These are phyloP conservation scores for Orthosia gothica DNA, from an alignment of 2,888 invertebrate genomes.

Conservation along the genomic window DNA sequence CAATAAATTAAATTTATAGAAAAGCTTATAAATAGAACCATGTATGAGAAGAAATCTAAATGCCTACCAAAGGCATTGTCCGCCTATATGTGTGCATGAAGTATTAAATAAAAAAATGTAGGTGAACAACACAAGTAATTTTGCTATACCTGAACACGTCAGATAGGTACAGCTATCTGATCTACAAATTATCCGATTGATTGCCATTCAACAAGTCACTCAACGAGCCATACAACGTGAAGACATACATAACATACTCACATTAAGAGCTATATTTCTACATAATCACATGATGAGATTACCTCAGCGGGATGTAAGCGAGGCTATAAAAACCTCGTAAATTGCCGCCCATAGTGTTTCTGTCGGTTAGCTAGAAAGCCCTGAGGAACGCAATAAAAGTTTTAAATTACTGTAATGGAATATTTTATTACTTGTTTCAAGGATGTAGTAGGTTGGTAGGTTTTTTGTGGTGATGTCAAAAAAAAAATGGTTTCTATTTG, in stretches of 20 bases:
- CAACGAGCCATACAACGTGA: conserved; percentile 16
- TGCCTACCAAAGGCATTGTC: too few relatives aligned
- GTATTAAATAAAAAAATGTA: too few relatives aligned
- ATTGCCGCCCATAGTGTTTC: conserved; percentile 53
- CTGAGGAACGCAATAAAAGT: conserved; percentile 44
- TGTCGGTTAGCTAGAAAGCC: conserved; percentile 46
- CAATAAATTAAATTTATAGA: too few relatives aligned
- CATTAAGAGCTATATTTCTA: conserved; percentile 42
- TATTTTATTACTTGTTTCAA: conserved; percentile 51
- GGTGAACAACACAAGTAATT: too few relatives aligned
- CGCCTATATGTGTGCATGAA: too few relatives aligned
- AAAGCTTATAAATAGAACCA: too few relatives aligned
- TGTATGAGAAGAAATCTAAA: too few relatives aligned
- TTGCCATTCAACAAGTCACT: conserved; percentile 26
- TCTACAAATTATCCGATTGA: conserved; percentile 18
- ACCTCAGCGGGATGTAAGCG: conserved; percentile 53
- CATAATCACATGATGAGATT: conserved; percentile 56
- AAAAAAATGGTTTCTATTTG: not conserved
- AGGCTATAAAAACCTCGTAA: conserved; percentile 57
- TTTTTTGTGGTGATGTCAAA: not conserved
- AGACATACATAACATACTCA: conserved; percentile 27
- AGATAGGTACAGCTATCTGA: not conserved
- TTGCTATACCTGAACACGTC: too few relatives aligned
- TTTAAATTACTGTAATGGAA: conserved; percentile 62
- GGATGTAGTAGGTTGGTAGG: not conserved